phyloP scores from a whole-genome alignment of 2,797 vertebrate genomes.

The Xiphorhynchus erythropygius region DNA sequence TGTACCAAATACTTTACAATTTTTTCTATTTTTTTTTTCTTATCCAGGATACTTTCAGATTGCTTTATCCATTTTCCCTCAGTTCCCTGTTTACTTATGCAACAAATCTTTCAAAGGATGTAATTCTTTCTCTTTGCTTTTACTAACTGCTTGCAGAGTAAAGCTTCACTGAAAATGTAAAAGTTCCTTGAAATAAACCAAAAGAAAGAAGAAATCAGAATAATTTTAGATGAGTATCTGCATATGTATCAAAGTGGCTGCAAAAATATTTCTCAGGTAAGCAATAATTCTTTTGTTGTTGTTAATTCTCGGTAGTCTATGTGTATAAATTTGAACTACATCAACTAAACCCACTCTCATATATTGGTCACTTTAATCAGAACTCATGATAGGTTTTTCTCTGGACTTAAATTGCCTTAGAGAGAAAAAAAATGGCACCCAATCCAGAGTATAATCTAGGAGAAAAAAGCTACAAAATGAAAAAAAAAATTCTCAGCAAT shows the following conservation, averaged over 20 bases:
- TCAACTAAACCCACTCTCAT: not conserved
- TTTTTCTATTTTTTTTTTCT: not conserved
- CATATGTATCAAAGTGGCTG: not conserved
- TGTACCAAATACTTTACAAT: not conserved
- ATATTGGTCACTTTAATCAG: not conserved
- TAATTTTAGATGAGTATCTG: not conserved
- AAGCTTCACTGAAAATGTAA: not conserved
- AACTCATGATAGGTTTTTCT: not conserved
- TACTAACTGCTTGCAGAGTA: not conserved
- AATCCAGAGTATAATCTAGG: not conserved
- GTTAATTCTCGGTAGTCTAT: not conserved
- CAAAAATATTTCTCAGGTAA: not conserved
- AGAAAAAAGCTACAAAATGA: not conserved
- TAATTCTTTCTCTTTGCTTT: not conserved
- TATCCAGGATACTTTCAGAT: not conserved
- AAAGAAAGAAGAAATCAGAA: constrained; percentile 16
- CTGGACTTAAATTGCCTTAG: not conserved
- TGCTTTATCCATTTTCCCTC: not conserved
- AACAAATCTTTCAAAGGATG: not conserved
- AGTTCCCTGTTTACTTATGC: not conserved
- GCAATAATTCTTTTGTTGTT: not conserved
- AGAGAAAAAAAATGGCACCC: not conserved
- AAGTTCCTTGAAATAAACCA: not conserved
- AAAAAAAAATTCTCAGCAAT: not conserved
- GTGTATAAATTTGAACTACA: not conserved